Evolutionary conservation across 2,113 vertebrate species (phyloP).

Genomic region (Heliornis fulica): DNA sequence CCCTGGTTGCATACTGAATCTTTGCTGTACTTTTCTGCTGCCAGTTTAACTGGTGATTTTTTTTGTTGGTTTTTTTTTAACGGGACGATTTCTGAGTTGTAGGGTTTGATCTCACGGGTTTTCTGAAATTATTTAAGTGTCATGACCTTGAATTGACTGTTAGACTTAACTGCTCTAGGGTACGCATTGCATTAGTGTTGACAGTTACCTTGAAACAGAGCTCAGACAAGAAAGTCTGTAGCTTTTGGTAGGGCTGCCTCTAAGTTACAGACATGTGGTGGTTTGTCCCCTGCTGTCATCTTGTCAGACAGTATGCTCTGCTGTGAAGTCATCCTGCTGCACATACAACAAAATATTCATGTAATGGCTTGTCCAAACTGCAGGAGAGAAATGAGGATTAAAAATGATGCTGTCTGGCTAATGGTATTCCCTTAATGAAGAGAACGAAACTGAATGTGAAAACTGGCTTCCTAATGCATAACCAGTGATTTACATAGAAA

Average conservation of each 20-base stretch:
- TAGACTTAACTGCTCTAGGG: not conserved
- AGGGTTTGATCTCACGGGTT: not conserved
- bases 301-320: not conserved
- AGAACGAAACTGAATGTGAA: not conserved
- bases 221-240: accelerated
- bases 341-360: not conserved
- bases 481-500: not conserved
- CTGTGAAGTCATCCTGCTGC: not conserved
- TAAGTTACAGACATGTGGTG: not conserved
- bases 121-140: not conserved
- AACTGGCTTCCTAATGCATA: not conserved
- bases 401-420: not conserved
- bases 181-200: not conserved
- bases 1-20: not conserved
- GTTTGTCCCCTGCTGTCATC: not conserved
- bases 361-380: not conserved
- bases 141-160: not conserved
- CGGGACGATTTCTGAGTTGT: not conserved
- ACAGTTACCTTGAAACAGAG: not conserved
- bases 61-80: not conserved
- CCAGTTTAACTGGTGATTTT: not conserved
- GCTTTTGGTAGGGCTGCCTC: not conserved
- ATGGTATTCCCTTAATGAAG: not conserved
- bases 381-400: not conserved
- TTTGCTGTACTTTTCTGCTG: not conserved